These are phyloP conservation scores for Luscinia megarhynchos DNA, from an alignment of 2,797 vertebrate species.

Conservation along the genomic window DNA sequence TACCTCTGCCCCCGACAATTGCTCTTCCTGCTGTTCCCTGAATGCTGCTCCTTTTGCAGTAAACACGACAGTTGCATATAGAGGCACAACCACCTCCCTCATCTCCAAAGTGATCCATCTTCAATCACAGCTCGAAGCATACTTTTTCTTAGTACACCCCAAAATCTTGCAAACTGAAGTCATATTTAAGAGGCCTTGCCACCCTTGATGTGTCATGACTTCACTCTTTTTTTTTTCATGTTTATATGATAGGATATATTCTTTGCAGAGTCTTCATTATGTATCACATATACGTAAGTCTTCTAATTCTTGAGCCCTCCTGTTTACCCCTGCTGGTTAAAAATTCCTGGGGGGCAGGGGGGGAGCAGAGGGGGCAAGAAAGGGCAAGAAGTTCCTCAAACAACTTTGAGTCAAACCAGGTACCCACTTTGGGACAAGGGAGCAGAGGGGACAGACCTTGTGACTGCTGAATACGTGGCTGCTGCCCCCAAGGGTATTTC, in stretches of 20 bases:
- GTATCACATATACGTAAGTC: not conserved
- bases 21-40: not conserved
- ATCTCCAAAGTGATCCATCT: not conserved
- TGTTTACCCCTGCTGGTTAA: conserved; percentile 29
- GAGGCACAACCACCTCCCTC: not conserved
- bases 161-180: not conserved
- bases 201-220: not conserved
- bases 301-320: not conserved
- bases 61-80: not conserved
- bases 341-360: not conserved
- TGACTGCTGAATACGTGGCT: not conserved
- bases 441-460: not conserved
- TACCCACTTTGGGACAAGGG: not conserved
- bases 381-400: not conserved
- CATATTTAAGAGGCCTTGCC: not conserved
- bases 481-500: not conserved
- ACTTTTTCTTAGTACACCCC: not conserved
- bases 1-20: not conserved
- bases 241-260: not conserved
- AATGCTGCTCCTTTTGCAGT: not conserved
- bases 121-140: not conserved
- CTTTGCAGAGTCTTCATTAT: not conserved
- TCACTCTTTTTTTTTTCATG: not conserved
- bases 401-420: not conserved
- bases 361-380: not conserved